A percentile compares a stretch with the other conserved stretches of the same genome.
Conservation (phyloP, 2,888 invertebrate species). For the Andrena praecox region DNA sequence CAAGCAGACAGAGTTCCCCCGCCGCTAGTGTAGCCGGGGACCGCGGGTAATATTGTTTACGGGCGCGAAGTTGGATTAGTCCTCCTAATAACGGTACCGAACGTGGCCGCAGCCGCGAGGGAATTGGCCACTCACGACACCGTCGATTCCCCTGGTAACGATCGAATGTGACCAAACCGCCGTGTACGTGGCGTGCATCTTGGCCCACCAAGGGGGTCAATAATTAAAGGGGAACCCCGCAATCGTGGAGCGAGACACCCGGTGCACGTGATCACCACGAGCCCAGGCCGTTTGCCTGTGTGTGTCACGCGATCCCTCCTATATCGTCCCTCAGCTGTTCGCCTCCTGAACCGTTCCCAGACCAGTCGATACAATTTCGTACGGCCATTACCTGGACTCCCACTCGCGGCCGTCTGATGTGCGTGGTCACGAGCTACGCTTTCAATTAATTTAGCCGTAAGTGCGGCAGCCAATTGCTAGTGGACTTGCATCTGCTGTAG, state of each 20-base stretch:
- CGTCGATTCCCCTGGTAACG: slow-evolving; percentile 63
- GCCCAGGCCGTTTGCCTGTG: slow-evolving; percentile 22
- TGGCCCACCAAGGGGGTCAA: slow-evolving; percentile 37
- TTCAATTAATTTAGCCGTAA: slow-evolving; percentile 5
- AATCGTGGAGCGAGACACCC: slow-evolving; percentile 50
- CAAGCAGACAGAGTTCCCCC: slow-evolving; percentile 8
- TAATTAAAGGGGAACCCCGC: slow-evolving; percentile 58
- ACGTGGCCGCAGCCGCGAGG: slow-evolving; percentile 35
- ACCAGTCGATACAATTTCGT: slow-evolving; percentile 16
- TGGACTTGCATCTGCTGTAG: background rate
- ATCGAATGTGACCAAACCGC: slow-evolving; percentile 43
- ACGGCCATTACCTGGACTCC: slow-evolving; percentile 5
- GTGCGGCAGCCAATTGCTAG: background rate
- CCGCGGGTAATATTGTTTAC: slow-evolving; percentile 69
- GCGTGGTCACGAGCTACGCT: background rate
- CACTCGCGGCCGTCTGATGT: background rate
- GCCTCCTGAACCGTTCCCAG: slow-evolving; percentile 6
- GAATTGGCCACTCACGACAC: slow-evolving; percentile 52
- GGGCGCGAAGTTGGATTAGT: slow-evolving; percentile 72
- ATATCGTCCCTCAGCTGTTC: slow-evolving; percentile 27
- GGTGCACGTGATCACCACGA: slow-evolving; percentile 48
- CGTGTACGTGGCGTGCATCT: slow-evolving; percentile 42
- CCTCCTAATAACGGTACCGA: slow-evolving; percentile 69
- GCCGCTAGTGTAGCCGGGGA: background rate
- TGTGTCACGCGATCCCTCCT: slow-evolving; percentile 57